Evolutionary conservation across 2,888 invertebrate genomes (phyloP).

Genomic region (Candidula unifasciata): DNA sequence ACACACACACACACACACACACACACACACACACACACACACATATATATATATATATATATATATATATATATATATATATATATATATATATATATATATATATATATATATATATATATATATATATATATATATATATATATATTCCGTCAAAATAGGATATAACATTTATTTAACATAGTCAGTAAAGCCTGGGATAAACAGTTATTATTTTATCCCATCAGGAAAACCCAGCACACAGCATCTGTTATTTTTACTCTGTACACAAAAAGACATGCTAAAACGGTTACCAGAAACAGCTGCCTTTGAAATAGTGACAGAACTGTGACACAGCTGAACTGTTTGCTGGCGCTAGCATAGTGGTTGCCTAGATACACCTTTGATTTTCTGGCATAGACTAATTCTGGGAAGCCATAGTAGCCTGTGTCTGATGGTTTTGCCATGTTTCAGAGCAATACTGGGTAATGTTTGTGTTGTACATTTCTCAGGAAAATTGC

Average conservation of each 20-base stretch:
- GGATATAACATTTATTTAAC: too few species aligned
- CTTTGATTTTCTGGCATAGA: slow-evolving; percentile 13
- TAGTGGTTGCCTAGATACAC: slow-evolving; percentile 9
- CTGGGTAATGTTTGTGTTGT: not conserved
- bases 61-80: too few species aligned
- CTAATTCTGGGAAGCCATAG: not conserved
- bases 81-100: too few species aligned
- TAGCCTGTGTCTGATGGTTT: not conserved
- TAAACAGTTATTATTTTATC: too few species aligned
- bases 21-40: too few species aligned
- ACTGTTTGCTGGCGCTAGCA: not conserved
- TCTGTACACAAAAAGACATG: not conserved
- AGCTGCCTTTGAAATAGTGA: not conserved
- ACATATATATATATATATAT: too few species aligned
- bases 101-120: too few species aligned
- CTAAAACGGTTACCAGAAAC: not conserved
- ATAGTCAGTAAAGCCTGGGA: too few species aligned
- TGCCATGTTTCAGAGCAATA: not conserved
- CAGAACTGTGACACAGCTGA: too few species aligned
- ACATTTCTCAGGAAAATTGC: not conserved
- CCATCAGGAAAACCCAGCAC: not conserved
- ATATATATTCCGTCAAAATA: too few species aligned
- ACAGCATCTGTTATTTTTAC: not conserved
- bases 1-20: too few species aligned
- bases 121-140: too few species aligned